phyloP scores from a whole-genome alignment of 2,888 invertebrate species.

The Apamea epomidion region DNA sequence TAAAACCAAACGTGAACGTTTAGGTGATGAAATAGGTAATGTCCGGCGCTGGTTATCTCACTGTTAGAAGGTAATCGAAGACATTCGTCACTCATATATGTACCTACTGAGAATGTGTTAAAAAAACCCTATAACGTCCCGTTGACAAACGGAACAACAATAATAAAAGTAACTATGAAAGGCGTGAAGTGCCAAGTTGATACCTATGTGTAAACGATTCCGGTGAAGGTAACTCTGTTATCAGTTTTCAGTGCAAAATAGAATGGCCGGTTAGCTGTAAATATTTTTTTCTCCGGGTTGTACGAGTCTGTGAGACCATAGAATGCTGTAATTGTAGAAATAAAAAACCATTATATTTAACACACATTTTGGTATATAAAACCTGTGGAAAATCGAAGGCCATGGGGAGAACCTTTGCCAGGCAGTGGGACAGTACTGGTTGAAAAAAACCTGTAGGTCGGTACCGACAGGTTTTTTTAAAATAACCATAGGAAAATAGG shows the following conservation, averaged over 20 bases:
- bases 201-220: constrained; percentile 12
- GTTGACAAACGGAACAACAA: neutral
- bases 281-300: constrained; percentile 16
- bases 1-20: neutral
- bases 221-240: constrained; percentile 50
- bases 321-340: constrained; percentile 27
- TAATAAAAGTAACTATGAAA: neutral
- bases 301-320: neutral
- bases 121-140: neutral
- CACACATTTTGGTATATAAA: too few species aligned
- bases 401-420: too few species aligned
- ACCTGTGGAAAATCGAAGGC: too few species aligned
- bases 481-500: too few species aligned
- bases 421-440: too few species aligned
- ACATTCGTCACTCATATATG: neutral
- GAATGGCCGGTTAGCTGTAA: constrained; percentile 68
- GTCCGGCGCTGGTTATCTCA: neutral
- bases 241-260: constrained; percentile 62
- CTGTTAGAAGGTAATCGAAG: neutral
- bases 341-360: neutral
- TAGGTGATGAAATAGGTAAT: neutral
- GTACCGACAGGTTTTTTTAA: too few species aligned
- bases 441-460: too few species aligned
- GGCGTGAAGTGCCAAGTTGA: neutral
- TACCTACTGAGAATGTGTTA: neutral